These are phyloP conservation scores for Andrena hattorfiana DNA, from an alignment of 2,888 invertebrate genomes.

Conservation along the genomic window DNA sequence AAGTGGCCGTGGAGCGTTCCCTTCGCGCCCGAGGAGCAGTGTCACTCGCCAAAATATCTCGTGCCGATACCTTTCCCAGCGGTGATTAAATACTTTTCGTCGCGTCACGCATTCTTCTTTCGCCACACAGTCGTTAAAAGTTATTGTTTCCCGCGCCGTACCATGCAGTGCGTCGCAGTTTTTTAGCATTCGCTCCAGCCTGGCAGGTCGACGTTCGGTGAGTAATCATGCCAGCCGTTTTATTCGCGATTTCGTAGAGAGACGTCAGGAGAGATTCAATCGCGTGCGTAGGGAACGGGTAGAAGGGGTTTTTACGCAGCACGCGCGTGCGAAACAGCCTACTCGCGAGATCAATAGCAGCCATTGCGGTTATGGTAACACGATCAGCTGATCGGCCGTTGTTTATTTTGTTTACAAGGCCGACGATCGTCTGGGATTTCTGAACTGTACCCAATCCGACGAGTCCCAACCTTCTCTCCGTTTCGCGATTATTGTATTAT, in stretches of 20 bases:
- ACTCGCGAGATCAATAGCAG: conserved; percentile 69
- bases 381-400: conserved; percentile 74
- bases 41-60: conserved; percentile 5
- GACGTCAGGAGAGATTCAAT: conserved; percentile 28
- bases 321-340: conserved; percentile 60
- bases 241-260: background rate
- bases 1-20: background rate
- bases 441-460: background rate
- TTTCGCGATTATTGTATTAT: too few species aligned
- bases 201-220: conserved; percentile 76
- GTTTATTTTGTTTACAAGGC: conserved; percentile 61
- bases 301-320: conserved; percentile 51
- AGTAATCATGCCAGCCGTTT: conserved; percentile 63
- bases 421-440: background rate
- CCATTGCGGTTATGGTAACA: conserved; percentile 70
- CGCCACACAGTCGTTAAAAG: conserved; percentile 26
- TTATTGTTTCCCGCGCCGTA: conserved; percentile 66
- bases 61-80: background rate
- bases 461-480: background rate
- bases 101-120: conserved; percentile 4
- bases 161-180: conserved; percentile 79
- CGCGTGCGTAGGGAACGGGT: conserved; percentile 28
- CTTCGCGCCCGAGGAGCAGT: background rate
- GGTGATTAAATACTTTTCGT: background rate
- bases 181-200: conserved; percentile 81